A percentile compares a stretch with the other conserved stretches of the same genome.
These are phyloP conservation scores for Erannis defoliaria DNA, from an alignment of 2,888 invertebrate species.

Conservation along the genomic window DNA sequence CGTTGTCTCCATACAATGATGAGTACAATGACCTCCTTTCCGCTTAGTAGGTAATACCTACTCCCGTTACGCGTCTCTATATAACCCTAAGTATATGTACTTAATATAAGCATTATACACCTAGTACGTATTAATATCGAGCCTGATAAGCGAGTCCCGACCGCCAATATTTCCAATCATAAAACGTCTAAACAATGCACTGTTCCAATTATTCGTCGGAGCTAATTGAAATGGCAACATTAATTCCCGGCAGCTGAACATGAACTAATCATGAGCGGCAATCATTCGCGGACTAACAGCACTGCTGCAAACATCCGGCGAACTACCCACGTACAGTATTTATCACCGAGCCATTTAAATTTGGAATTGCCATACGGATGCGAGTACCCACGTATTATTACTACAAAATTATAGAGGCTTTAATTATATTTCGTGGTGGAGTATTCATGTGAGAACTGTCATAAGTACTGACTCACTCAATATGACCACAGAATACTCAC, in stretches of 20 bases:
- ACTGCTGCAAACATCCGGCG: constrained; percentile 9
- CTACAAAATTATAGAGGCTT: not conserved
- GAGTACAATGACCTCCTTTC: too few species aligned
- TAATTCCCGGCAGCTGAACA: constrained; percentile 5
- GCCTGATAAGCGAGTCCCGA: not conserved
- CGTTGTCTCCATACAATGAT: too few species aligned
- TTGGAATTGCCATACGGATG: constrained; percentile 3
- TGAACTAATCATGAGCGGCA: constrained; percentile 15
- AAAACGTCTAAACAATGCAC: constrained; percentile 8
- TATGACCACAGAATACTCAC: too few species aligned
- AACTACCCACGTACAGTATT: constrained; percentile 15
- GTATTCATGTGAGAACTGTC: too few species aligned
- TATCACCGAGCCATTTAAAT: constrained; percentile 12
- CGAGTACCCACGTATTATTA: not conserved
- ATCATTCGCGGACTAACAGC: constrained; percentile 14
- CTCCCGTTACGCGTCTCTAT: too few species aligned
- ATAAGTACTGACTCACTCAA: too few species aligned
- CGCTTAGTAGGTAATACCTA: too few species aligned
- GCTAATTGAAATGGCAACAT: constrained; percentile 3
- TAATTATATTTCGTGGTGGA: too few species aligned
- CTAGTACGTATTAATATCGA: too few species aligned
- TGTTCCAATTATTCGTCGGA: constrained; percentile 1
- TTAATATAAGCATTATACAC: too few species aligned
- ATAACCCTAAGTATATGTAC: too few species aligned
- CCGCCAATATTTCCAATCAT: not conserved